These are phyloP conservation scores for Polyodon spathula DNA, from an alignment of 2,113 vertebrate genomes.

Conservation along the genomic window DNA sequence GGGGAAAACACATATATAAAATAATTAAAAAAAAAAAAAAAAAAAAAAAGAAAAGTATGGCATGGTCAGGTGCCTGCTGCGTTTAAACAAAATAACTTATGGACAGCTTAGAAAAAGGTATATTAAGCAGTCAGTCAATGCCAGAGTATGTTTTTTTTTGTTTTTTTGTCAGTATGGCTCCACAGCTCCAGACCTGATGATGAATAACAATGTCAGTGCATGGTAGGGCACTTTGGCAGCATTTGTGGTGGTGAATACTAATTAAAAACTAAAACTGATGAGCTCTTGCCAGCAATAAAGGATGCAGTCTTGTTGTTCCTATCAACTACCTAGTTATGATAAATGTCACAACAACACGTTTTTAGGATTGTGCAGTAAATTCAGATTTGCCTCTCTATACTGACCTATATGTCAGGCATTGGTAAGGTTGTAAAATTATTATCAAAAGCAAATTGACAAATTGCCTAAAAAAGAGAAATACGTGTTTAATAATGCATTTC, in stretches of 20 bases:
- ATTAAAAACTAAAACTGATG: conserved; percentile 26
- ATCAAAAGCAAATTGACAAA: too few relatives aligned
- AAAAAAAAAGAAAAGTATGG: too few relatives aligned
- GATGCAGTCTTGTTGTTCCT: conserved; percentile 21
- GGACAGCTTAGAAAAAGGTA: neutral
- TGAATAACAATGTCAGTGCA: conserved; percentile 19
- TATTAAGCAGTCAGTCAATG: neutral
- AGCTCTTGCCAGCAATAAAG: conserved; percentile 8
- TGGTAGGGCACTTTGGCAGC: conserved; percentile 27
- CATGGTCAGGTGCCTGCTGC: neutral
- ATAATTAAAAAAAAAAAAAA: neutral
- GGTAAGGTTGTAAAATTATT: too few relatives aligned
- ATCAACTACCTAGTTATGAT: neutral
- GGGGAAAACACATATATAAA: neutral
- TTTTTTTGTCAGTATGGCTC: conserved; percentile 7
- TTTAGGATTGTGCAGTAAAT: too few relatives aligned
- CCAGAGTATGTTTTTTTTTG: conserved; percentile 1
- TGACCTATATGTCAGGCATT: too few relatives aligned
- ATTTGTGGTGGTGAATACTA: conserved; percentile 22
- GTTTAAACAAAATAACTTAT: neutral
- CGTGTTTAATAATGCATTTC: too few relatives aligned
- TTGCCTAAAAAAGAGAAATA: too few relatives aligned
- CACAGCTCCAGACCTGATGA: conserved; percentile 20
- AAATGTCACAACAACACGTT: too few relatives aligned
- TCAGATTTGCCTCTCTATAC: too few relatives aligned